Percentiles rank a stretch among this genome's conserved stretches.
These are phyloP conservation scores for Iselma pallidipennis DNA, from an alignment of 2,888 invertebrate species.

Conservation along the genomic window DNA sequence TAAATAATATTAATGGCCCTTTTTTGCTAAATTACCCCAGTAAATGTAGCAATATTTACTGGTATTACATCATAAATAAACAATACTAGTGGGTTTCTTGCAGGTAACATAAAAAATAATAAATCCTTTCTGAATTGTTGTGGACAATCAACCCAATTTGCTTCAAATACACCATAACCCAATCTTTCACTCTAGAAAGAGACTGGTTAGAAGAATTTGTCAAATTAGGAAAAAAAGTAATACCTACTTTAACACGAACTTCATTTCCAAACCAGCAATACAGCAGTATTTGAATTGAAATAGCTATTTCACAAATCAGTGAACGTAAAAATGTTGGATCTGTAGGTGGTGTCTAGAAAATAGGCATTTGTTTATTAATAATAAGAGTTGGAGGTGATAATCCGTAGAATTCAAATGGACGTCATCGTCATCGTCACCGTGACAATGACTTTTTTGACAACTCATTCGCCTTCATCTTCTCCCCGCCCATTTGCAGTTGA, in stretches of 20 bases:
- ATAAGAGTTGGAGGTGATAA: too few relatives aligned
- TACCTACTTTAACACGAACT: slow-evolving; percentile 8
- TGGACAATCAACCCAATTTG: neutral
- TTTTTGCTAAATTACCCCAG: neutral
- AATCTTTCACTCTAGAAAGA: slow-evolving; percentile 4
- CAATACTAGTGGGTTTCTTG: neutral
- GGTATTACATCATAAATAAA: neutral
- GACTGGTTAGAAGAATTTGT: too few relatives aligned
- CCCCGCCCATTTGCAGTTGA: too few relatives aligned
- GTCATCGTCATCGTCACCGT: too few relatives aligned
- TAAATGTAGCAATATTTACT: neutral
- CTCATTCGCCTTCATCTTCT: too few relatives aligned
- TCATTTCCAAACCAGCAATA: slow-evolving; percentile 18
- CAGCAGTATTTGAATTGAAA: neutral
- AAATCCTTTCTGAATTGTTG: neutral
- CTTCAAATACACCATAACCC: neutral
- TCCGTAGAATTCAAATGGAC: too few relatives aligned
- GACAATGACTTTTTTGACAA: too few relatives aligned
- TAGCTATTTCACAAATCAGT: neutral
- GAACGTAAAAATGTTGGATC: neutral
- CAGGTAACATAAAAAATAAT: neutral
- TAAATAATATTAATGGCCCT: neutral
- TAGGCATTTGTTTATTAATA: too few relatives aligned
- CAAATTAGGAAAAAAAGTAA: too few relatives aligned
- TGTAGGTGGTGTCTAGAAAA: slow-evolving; percentile 1